Conservation (phyloP, 2,888 invertebrate genomes). For the Drosophila ustulata region DNA sequence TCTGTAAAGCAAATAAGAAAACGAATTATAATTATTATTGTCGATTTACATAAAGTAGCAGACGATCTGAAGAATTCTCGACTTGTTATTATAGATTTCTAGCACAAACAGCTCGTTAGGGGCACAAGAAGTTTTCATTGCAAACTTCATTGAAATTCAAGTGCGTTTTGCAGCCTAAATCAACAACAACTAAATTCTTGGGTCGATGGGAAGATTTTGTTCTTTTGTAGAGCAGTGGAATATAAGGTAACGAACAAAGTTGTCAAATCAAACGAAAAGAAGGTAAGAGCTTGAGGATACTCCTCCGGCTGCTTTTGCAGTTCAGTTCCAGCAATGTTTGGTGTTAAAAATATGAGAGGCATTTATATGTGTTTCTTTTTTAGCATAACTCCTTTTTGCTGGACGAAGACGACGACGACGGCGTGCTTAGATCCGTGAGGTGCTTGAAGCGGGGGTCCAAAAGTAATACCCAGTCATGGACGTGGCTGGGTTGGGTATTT, state of each 20-base stretch:
- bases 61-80: neutral
- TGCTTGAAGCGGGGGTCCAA: constrained; percentile 31
- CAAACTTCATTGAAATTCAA: constrained; percentile 43
- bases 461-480: constrained; percentile 29
- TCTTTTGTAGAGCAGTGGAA: neutral
- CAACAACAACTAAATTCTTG: constrained; percentile 51
- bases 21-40: constrained; percentile 25
- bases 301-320: constrained; percentile 8
- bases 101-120: constrained; percentile 45
- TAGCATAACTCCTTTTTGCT: constrained; percentile 8
- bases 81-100: constrained; percentile 6
- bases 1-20: constrained; percentile 54
- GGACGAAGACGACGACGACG: neutral
- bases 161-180: constrained; percentile 53
- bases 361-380: constrained; percentile 56
- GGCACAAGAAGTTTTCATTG: constrained; percentile 27
- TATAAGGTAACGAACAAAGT: constrained; percentile 67
- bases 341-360: constrained; percentile 71
- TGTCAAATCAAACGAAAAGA: constrained; percentile 75
- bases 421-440: constrained; percentile 17
- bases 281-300: constrained; percentile 24
- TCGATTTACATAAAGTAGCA: constrained; percentile 10
- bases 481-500: constrained; percentile 54
- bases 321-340: constrained; percentile 44
- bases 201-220: constrained; percentile 44